Conservation (phyloP, 2,113 vertebrate species). For the Mugil cephalus region DNA sequence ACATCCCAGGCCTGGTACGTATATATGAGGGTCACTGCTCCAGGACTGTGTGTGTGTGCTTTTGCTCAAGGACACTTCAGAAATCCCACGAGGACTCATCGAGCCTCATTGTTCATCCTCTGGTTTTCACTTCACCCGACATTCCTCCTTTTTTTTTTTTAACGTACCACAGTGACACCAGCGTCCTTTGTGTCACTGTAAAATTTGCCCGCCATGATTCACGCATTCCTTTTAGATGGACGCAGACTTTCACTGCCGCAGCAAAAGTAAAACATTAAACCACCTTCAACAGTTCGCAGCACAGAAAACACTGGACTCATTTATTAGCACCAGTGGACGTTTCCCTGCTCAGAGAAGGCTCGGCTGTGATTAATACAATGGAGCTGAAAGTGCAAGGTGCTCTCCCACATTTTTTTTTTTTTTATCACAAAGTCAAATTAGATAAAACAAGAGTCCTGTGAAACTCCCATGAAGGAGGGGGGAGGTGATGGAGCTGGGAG, state of each 20-base stretch:
- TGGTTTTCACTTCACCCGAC: slow-evolving; percentile 21
- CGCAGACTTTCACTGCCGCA: slow-evolving; percentile 35
- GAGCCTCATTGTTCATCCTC: slow-evolving; percentile 16
- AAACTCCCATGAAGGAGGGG: slow-evolving; percentile 22
- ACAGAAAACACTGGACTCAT: slow-evolving; percentile 17
- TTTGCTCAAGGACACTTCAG: slow-evolving; percentile 42
- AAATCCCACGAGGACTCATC: slow-evolving; percentile 14
- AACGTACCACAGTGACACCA: slow-evolving; percentile 7
- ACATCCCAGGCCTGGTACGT: no score
- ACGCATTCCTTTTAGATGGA: slow-evolving; percentile 61
- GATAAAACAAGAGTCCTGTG: slow-evolving; percentile 6
- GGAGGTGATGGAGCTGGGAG: slow-evolving; percentile 32
- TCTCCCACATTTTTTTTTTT: slow-evolving; percentile 43
- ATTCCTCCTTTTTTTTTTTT: slow-evolving; percentile 30
- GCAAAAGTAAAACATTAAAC: slow-evolving; percentile 73
- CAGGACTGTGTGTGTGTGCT: slow-evolving; percentile 4
- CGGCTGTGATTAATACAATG: slow-evolving; percentile 42
- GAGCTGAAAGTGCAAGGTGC: slow-evolving; percentile 38
- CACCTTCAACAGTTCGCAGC: slow-evolving; percentile 18
- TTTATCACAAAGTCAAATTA: slow-evolving; percentile 26
- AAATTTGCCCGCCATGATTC: slow-evolving; percentile 36
- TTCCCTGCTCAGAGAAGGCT: slow-evolving; percentile 8
- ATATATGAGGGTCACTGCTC: not conserved
- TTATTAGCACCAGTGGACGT: slow-evolving; percentile 27
- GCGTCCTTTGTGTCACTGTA: slow-evolving; percentile 31